Conservation (phyloP, 2,797 vertebrate genomes). For the Alfaro cultratus region DNA sequence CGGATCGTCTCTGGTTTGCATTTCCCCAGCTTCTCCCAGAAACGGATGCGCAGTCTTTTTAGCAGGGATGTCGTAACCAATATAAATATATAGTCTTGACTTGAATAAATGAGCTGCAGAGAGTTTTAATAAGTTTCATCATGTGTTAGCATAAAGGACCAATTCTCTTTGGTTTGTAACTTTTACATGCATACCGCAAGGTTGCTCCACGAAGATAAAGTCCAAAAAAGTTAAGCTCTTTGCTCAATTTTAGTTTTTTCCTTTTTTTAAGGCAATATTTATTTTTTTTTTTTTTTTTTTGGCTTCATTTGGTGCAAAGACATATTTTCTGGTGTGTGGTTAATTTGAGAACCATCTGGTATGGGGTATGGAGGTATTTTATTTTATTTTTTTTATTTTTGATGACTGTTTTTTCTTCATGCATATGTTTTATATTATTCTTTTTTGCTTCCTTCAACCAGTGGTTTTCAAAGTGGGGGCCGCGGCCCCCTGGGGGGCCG, state of each 20-base stretch:
- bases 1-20: slow-evolving; percentile 66
- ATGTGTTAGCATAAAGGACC: slow-evolving; percentile 35
- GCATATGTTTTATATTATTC: background rate
- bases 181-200: slow-evolving; percentile 23
- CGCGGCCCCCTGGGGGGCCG: no score
- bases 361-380: background rate
- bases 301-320: background rate
- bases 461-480: no score
- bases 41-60: slow-evolving; percentile 43
- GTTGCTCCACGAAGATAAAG: slow-evolving; percentile 19
- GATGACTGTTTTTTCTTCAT: background rate
- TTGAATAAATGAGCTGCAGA: slow-evolving; percentile 48
- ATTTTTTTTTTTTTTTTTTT: background rate
- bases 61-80: slow-evolving; percentile 36
- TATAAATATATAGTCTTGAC: slow-evolving; percentile 39
- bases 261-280: background rate
- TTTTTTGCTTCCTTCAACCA: background rate
- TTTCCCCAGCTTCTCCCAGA: slow-evolving; percentile 49
- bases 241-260: background rate
- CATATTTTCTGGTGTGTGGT: background rate
- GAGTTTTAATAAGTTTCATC: slow-evolving; percentile 52
- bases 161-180: slow-evolving; percentile 33
- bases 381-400: background rate
- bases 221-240: slow-evolving; percentile 36
- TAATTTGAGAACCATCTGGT: background rate